Evolutionary conservation across 2,888 invertebrate genomes (phyloP).

Genomic region (Apocheima hispidaria): DNA sequence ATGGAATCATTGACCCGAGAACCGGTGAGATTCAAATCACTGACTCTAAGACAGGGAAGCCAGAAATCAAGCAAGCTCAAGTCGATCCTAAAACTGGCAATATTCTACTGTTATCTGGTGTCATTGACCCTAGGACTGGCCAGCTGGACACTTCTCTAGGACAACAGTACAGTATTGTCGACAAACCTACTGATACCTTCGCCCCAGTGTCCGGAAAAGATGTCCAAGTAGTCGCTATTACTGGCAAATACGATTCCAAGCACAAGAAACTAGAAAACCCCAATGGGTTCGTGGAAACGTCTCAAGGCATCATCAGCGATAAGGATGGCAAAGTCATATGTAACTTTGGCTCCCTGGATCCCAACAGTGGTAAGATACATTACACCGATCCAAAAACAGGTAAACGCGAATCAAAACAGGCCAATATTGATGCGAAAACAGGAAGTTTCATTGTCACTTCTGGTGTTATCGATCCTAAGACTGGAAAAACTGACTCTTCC

Average conservation of each 20-base stretch:
- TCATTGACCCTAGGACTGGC: conserved; percentile 86
- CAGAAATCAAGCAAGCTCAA: conserved; percentile 73
- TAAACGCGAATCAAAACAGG: conserved; percentile 87
- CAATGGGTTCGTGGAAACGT: conserved; percentile 83
- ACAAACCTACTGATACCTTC: conserved; percentile 83
- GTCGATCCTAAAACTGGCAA: conserved; percentile 84
- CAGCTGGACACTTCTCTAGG: conserved; percentile 85
- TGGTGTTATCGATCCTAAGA: conserved; percentile 87
- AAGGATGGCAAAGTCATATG: conserved; percentile 90
- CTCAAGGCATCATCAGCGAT: conserved; percentile 87
- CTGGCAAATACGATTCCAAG: conserved; percentile 87
- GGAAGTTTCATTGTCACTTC: conserved; percentile 87
- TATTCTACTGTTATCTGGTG: conserved; percentile 82
- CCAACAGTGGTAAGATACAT: conserved; percentile 85
- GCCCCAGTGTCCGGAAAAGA: conserved; percentile 75
- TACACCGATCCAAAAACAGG: conserved; percentile 87
- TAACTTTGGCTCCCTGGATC: conserved; percentile 88
- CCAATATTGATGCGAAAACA: conserved; percentile 82
- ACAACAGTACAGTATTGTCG: conserved; percentile 87
- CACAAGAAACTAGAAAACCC: conserved; percentile 86
- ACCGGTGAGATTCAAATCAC: conserved; percentile 82
- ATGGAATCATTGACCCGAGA: conserved; percentile 87
- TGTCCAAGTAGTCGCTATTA: conserved; percentile 86
- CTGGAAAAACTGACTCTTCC: conserved; percentile 88
- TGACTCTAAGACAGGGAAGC: conserved; percentile 76